Evolutionary conservation across 2,113 vertebrate species (phyloP).

Genomic region (Hippocampus guttulatus): DNA sequence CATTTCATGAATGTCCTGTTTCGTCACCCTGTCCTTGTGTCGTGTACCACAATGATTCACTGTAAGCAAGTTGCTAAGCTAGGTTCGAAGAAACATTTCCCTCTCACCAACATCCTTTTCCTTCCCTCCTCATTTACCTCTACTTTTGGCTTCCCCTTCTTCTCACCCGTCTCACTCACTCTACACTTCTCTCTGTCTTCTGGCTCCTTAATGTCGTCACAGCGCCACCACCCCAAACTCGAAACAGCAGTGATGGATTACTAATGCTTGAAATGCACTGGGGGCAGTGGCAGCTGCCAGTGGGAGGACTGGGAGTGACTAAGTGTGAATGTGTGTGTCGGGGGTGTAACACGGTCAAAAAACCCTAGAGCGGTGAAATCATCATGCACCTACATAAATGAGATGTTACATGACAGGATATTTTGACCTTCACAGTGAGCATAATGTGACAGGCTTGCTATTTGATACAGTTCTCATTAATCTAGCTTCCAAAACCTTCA

Average conservation of each 20-base stretch:
- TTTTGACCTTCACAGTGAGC: constrained; percentile 45
- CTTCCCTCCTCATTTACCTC: constrained; percentile 35
- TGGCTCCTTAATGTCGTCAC: constrained; percentile 12
- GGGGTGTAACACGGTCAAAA: constrained; percentile 15
- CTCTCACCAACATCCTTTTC: constrained; percentile 31
- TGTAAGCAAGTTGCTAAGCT: constrained; percentile 8
- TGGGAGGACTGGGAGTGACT: constrained; percentile 27
- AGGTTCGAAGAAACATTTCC: constrained; percentile 14
- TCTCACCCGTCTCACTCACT: constrained; percentile 10
- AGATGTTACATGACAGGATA: constrained; percentile 4
- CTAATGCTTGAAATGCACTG: constrained; percentile 57
- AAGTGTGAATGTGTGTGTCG: constrained; percentile 1
- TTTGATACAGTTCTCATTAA: constrained; percentile 49
- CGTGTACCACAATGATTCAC: constrained; percentile 22
- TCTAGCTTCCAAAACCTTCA: constrained; percentile 54
- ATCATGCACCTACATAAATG: constrained; percentile 3
- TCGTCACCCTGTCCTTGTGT: constrained; percentile 13
- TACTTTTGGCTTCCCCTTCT: constrained; percentile 14
- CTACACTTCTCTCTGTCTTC: not conserved
- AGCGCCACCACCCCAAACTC: constrained; percentile 46
- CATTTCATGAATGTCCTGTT: constrained; percentile 21
- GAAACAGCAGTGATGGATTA: constrained; percentile 59
- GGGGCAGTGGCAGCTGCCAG: constrained; percentile 42
- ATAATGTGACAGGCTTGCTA: constrained; percentile 33
- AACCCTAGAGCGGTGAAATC: not conserved